phyloP scores from a whole-genome alignment of 2,888 invertebrate genomes.

The Leptothorax acervorum region DNA sequence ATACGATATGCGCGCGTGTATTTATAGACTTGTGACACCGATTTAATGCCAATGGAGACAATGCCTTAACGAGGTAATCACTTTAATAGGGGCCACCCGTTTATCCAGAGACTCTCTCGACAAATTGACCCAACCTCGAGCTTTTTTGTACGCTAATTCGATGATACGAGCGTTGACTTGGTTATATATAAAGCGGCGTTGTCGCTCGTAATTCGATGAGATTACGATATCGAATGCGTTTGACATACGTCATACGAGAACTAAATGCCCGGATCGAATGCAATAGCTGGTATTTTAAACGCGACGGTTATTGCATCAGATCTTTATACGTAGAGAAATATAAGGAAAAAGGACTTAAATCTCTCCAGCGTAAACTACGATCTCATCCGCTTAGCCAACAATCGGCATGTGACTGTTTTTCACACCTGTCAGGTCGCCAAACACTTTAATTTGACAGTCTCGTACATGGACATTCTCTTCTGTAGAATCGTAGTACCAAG shows the following conservation, averaged over 20 bases:
- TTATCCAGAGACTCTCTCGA: constrained; percentile 66
- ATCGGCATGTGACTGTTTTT: constrained; percentile 78
- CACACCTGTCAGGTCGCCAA: constrained; percentile 79
- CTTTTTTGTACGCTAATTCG: constrained; percentile 65
- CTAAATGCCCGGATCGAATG: constrained; percentile 28
- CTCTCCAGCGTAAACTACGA: constrained; percentile 74
- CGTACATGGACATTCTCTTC: not conserved
- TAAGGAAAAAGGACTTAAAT: constrained; percentile 65
- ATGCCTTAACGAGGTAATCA: constrained; percentile 83
- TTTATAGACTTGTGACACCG: constrained; percentile 71
- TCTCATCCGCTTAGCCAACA: constrained; percentile 76
- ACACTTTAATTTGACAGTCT: constrained; percentile 79
- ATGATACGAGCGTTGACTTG: constrained; percentile 38
- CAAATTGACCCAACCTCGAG: constrained; percentile 63
- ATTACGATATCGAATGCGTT: constrained; percentile 26
- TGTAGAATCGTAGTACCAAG: not conserved
- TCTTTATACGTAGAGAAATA: not conserved
- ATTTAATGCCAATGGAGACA: constrained; percentile 79
- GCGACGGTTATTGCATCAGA: constrained; percentile 63
- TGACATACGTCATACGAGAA: not conserved
- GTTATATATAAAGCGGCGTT: constrained; percentile 27
- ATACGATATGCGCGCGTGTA: constrained; percentile 19
- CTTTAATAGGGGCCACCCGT: constrained; percentile 78
- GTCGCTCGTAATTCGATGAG: constrained; percentile 28
- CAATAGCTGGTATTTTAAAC: constrained; percentile 31